A percentile compares a stretch with the other conserved stretches of the same genome.
These are phyloP conservation scores for Brachionus plicatilis DNA, from an alignment of 1,140 invertebrate species.

Conservation along the genomic window DNA sequence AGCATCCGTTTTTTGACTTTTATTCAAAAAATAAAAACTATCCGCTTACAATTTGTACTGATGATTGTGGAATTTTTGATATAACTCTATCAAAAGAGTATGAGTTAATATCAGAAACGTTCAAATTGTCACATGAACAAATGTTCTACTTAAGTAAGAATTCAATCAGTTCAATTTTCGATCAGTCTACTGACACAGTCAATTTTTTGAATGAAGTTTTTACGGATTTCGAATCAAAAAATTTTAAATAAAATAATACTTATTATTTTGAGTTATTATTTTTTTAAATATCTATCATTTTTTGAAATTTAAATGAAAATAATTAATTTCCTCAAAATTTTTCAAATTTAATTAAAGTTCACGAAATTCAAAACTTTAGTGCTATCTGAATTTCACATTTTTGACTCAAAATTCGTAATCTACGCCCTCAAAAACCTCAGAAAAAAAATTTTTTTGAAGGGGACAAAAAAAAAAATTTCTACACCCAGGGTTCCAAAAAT, in stretches of 20 bases:
- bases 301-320: no score
- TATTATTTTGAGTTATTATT: no score
- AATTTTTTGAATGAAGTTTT: background rate
- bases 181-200: background rate
- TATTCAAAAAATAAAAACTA: background rate
- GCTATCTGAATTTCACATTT: no score
- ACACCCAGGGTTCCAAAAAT: no score
- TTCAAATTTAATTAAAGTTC: no score
- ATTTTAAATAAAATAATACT: background rate
- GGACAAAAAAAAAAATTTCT: no score
- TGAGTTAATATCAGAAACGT: background rate
- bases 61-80: slow-evolving; percentile 36
- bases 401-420: no score
- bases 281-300: no score
- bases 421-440: no score
- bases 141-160: background rate
- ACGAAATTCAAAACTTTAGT: no score
- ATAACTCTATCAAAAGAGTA: slow-evolving; percentile 18
- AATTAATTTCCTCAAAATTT: no score
- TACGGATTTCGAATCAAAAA: background rate
- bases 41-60: slow-evolving; percentile 32
- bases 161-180: slow-evolving; percentile 14
- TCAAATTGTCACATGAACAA: background rate
- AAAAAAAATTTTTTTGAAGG: no score
- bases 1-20: slow-evolving; percentile 33